Conservation (phyloP, 2,797 vertebrate species). For the Loris lydekkerianus region DNA sequence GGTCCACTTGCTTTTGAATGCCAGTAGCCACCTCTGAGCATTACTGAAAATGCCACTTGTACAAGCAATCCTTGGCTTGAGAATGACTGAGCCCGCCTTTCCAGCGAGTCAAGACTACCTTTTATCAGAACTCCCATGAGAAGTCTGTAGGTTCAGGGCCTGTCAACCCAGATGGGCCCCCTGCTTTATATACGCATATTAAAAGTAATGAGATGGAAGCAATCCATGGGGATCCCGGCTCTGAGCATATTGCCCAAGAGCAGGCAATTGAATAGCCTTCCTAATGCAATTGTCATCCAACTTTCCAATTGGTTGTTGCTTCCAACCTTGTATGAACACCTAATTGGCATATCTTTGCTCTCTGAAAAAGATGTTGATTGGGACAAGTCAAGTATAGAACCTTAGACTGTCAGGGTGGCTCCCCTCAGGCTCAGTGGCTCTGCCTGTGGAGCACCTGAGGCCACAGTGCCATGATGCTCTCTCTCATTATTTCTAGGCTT, state of each 20-base stretch:
- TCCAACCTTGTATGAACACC: constrained; percentile 1
- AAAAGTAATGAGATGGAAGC: not conserved
- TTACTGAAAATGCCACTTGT: not conserved
- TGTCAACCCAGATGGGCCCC: not conserved
- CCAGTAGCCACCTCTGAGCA: not conserved
- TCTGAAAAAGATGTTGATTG: constrained; percentile 21
- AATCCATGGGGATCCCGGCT: not conserved
- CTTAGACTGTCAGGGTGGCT: not conserved
- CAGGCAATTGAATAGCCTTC: not conserved
- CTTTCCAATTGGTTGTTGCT: not conserved
- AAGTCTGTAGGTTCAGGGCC: not conserved
- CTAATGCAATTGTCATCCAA: not conserved
- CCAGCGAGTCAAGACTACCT: not conserved
- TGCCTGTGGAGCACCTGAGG: not conserved
- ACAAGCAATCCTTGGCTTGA: not conserved
- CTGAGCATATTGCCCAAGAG: not conserved
- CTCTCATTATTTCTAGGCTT: not conserved
- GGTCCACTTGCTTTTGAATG: not conserved
- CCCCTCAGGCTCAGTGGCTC: not conserved
- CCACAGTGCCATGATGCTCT: fast-evolving
- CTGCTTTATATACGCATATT: not conserved
- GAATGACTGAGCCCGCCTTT: not conserved
- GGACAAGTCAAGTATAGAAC: not conserved
- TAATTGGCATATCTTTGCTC: constrained; percentile 40
- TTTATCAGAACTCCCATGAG: constrained; percentile 22